Conservation (phyloP, 1,140 invertebrate species). For the Aphelinus atriplicis region DNA sequence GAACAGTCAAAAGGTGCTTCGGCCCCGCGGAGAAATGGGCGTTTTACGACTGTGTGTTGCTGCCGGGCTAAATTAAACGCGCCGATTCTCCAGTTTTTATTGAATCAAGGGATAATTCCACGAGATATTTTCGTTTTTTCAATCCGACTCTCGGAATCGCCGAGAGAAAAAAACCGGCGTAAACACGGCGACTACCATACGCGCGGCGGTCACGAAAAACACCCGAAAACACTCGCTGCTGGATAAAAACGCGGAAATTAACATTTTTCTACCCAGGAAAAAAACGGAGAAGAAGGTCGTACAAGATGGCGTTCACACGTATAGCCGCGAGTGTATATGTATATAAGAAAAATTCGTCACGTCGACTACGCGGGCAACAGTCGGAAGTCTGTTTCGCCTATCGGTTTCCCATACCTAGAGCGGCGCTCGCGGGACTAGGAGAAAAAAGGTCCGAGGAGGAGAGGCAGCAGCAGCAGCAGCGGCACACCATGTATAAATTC, state of each 20-base stretch:
- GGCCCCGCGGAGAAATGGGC: too few relatives aligned
- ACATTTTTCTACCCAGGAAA: not conserved
- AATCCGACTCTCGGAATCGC: too few relatives aligned
- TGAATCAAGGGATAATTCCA: too few relatives aligned
- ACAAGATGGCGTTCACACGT: not conserved
- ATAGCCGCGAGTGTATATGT: not conserved
- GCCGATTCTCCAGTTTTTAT: too few relatives aligned
- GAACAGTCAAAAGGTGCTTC: too few relatives aligned
- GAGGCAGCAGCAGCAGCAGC: not conserved
- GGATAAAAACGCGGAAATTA: not conserved
- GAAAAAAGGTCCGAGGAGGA: not conserved
- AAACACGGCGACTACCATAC: too few relatives aligned
- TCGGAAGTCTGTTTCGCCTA: not conserved
- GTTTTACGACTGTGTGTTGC: too few relatives aligned
- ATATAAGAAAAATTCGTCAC: constrained; percentile 12
- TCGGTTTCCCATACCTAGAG: not conserved
- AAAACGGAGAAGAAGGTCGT: not conserved
- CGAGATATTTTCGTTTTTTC: too few relatives aligned
- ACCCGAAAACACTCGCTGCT: too few relatives aligned
- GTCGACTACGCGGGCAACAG: not conserved
- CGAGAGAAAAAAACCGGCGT: too few relatives aligned
- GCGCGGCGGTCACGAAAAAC: too few relatives aligned
- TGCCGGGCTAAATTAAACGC: too few relatives aligned
- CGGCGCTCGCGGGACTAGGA: not conserved
- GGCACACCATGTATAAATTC: not conserved